These are phyloP conservation scores for Drosophila flavopinicola DNA, from an alignment of 2,888 invertebrate genomes.

Conservation along the genomic window DNA sequence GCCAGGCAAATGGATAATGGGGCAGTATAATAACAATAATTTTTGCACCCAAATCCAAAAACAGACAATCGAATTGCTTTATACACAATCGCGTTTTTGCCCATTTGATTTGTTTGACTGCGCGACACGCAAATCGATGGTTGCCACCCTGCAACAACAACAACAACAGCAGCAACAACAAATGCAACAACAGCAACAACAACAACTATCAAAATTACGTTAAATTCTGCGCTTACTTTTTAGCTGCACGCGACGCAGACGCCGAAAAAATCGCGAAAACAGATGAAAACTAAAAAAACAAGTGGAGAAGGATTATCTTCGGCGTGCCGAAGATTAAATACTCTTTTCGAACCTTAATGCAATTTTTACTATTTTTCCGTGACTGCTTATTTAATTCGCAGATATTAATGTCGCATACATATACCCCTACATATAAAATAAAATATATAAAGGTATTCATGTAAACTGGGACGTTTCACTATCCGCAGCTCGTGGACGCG, in stretches of 20 bases:
- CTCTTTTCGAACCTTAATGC: too few relatives aligned
- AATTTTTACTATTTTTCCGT: too few relatives aligned
- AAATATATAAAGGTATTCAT: too few relatives aligned
- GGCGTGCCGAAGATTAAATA: too few relatives aligned
- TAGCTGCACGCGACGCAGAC: conserved; percentile 67
- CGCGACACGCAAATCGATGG: conserved; percentile 77
- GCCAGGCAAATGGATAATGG: conserved; percentile 46
- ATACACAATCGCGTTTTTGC: conserved; percentile 59
- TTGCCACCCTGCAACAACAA: conserved; percentile 53
- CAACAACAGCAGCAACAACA: conserved; percentile 19
- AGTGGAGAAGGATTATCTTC: too few relatives aligned
- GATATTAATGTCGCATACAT: too few relatives aligned
- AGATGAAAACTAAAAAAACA: too few relatives aligned
- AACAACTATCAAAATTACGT: conserved; percentile 48
- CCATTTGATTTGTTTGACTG: conserved; percentile 58
- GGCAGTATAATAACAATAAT: conserved; percentile 54
- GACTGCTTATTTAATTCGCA: too few relatives aligned
- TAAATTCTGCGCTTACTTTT: conserved; percentile 72
- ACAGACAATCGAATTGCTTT: conserved; percentile 49
- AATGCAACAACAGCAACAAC: conserved; percentile 6
- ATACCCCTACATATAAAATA: too few relatives aligned
- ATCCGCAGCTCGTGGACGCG: too few relatives aligned
- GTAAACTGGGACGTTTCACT: too few relatives aligned
- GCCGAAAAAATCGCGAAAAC: conserved; percentile 39
- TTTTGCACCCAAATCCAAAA: conserved; percentile 48